Percentiles rank a stretch among this genome's conserved stretches.
These are phyloP conservation scores for Cheirogaleus medius DNA, from an alignment of 2,113 vertebrate species.

Conservation along the genomic window DNA sequence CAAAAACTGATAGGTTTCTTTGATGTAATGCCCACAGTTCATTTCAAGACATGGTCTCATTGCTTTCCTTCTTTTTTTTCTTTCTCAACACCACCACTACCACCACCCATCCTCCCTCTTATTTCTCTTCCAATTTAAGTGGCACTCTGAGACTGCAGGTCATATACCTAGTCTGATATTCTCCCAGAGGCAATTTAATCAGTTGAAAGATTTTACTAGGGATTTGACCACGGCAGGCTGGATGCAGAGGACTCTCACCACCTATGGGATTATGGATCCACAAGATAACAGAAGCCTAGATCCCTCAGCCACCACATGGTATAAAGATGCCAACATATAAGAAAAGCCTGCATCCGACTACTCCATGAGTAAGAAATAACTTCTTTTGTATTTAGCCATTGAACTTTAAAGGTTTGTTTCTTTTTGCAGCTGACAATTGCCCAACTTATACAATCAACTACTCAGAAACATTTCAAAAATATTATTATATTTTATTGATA, in stretches of 20 bases:
- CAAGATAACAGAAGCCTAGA: background rate
- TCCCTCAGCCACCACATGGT: background rate
- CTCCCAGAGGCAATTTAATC: background rate
- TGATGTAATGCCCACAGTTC: background rate
- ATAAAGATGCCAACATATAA: background rate
- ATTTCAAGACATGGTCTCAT: background rate
- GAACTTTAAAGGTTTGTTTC: background rate
- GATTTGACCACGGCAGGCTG: background rate
- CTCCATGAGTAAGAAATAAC: background rate
- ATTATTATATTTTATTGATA: background rate
- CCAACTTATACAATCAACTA: background rate
- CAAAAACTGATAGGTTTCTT: background rate
- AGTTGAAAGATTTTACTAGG: background rate
- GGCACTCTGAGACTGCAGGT: background rate
- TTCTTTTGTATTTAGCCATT: background rate
- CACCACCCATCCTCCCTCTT: background rate
- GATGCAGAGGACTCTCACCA: background rate
- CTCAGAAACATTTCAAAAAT: slow-evolving; percentile 18
- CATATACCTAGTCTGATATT: background rate
- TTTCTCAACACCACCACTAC: background rate
- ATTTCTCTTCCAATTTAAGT: background rate
- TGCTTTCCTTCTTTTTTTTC: background rate
- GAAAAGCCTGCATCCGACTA: background rate
- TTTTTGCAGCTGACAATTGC: background rate
- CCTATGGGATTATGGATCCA: background rate